A percentile compares a stretch with the other conserved stretches of the same genome.
phyloP scores from a whole-genome alignment of 2,797 vertebrate genomes.

The Poeciliopsis infans region DNA sequence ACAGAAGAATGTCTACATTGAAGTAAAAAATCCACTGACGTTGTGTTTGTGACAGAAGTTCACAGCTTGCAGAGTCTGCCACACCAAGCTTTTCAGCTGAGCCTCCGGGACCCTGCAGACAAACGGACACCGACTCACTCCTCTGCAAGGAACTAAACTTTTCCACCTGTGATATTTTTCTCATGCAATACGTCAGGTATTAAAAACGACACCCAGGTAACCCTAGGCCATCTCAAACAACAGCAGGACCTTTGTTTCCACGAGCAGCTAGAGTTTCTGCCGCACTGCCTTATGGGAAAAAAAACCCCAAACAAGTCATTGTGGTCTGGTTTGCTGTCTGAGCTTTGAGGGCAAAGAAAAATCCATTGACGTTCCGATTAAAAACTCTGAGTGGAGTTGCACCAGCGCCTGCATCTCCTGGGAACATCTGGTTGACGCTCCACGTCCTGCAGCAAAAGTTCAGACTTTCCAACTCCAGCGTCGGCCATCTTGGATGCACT shows the following conservation, averaged over 20 bases:
- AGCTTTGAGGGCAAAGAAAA: slow-evolving; percentile 21
- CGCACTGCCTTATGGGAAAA: slow-evolving; percentile 50
- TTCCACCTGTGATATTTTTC: slow-evolving; percentile 16
- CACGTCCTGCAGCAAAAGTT: too few species aligned
- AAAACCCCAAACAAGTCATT: slow-evolving; percentile 22
- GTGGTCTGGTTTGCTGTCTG: slow-evolving; percentile 19
- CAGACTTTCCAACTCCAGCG: too few species aligned
- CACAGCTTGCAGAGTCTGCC: slow-evolving; percentile 97
- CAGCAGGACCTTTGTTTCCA: slow-evolving; percentile 77
- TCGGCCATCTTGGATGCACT: too few species aligned
- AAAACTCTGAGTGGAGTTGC: not conserved
- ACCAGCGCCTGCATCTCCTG: too few species aligned
- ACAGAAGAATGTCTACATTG: not conserved
- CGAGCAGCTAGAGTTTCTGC: slow-evolving; percentile 77
- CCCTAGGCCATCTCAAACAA: slow-evolving; percentile 60
- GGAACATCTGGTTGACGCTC: too few species aligned
- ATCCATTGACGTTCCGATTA: not conserved
- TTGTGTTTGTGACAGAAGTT: slow-evolving; percentile 97
- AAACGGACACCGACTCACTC: slow-evolving; percentile 30
- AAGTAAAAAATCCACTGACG: slow-evolving; percentile 61
- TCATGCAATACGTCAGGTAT: slow-evolving; percentile 37
- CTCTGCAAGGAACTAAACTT: slow-evolving; percentile 17
- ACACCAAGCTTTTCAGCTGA: slow-evolving; percentile 92
- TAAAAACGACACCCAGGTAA: slow-evolving; percentile 63
- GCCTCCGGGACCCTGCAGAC: slow-evolving; percentile 87